These are phyloP conservation scores for Sigmodon hispidus DNA, from an alignment of 2,113 vertebrate species.

Conservation along the genomic window DNA sequence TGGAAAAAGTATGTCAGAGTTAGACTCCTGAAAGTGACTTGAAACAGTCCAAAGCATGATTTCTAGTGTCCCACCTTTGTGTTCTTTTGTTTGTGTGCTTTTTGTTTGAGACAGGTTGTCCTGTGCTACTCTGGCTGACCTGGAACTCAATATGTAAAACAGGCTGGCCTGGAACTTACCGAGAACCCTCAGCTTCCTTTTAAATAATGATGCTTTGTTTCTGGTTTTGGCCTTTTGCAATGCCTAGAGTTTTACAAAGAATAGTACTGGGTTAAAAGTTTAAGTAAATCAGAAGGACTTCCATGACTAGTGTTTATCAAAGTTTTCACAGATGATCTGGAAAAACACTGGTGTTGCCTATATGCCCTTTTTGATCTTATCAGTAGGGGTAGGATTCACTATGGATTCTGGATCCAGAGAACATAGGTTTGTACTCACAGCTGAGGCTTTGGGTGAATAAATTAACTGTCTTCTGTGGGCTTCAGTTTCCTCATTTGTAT, in stretches of 20 bases:
- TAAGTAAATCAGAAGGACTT: slow-evolving; percentile 33
- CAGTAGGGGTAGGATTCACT: neutral
- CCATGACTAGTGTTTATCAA: neutral
- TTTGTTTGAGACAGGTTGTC: neutral
- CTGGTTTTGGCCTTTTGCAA: neutral
- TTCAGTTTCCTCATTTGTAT: neutral
- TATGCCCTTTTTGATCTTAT: neutral
- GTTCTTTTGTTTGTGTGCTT: neutral
- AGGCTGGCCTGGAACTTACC: neutral
- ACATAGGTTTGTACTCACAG: neutral
- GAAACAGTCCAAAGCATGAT: slow-evolving; percentile 20
- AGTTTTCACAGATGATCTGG: neutral
- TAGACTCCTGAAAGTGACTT: slow-evolving; percentile 10
- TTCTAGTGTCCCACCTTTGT: neutral
- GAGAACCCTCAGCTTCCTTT: neutral
- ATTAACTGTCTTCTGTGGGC: neutral
- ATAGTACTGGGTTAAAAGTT: slow-evolving; percentile 11
- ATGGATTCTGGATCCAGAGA: neutral
- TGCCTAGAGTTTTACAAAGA: slow-evolving; percentile 37
- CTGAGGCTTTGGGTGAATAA: neutral
- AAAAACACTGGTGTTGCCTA: neutral
- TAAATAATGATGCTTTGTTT: slow-evolving; percentile 25
- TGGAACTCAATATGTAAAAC: neutral
- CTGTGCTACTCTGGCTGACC: too few species aligned
- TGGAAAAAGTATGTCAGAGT: slow-evolving; percentile 8